Evolutionary conservation across 2,113 vertebrate species (phyloP), one percentile per base, ranked within the genome.

Genomic region (Campylomormyrus numenius): DNA sequence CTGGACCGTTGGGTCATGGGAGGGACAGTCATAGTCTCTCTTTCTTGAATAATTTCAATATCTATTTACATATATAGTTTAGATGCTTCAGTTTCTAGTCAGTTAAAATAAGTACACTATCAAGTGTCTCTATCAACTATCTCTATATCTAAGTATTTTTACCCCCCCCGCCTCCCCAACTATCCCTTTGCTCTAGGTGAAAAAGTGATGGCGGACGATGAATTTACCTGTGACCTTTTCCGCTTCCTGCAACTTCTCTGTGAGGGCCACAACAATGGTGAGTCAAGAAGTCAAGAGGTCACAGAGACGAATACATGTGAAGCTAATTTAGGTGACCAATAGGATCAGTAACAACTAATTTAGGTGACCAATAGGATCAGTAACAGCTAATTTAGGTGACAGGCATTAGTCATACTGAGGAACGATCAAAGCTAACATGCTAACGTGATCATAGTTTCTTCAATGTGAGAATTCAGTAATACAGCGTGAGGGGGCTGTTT

Each of bases 201-300:
- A 94, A 99, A 99, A 92, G 98, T 99, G 92, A 99, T 99, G 98
- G 94, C 97, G 0, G 98, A 99, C 0, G 98, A 99, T 8, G 97
- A 98, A 91, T 99, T 99, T 92, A 99, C 98, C 8, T 98, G 97
- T 90, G 98, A 99, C 91, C 96, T 99, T 49, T 99, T 99, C 93
- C 96, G 98, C 17, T 97, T 99, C 92, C 95, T 99, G 91, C 98
- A 99, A 91, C 94, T 99, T 85, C 96, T 99, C 77, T 99, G 98
- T 86, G 98, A 98, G 91, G 98, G 98, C 3, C 98, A 99, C 93
- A 99, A 98, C 94, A 98, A 98, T 0, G 98, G 98, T 98, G 93
- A 93, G 95, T 89, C 21, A n/a, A 21, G 21, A 8, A 93, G 95
- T 89, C n/a, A 27, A 24, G 24, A 6, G 15, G 46, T n/a, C n/a